Evolutionary conservation across 2,888 invertebrate genomes (phyloP).

Genomic region (Leptopterna dolabrata): DNA sequence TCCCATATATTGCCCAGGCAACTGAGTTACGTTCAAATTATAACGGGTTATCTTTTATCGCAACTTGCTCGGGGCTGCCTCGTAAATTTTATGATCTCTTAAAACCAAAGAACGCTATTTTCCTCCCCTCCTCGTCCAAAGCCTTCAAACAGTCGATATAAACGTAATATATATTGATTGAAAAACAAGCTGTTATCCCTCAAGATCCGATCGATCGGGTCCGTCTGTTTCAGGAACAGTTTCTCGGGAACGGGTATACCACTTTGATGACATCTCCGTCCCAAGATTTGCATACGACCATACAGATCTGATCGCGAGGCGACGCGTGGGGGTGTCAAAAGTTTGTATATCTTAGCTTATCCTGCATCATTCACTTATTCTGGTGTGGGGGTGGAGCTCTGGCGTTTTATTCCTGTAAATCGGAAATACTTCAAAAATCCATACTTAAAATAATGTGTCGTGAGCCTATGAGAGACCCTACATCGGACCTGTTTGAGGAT

Average conservation of each 20-base stretch:
- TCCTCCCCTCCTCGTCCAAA: neutral
- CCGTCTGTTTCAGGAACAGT: neutral
- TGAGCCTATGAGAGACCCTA: too few relatives aligned
- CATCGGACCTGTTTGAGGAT: too few relatives aligned
- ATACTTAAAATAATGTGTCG: too few relatives aligned
- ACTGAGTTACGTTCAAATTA: conserved; percentile 46
- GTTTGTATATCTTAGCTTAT: too few relatives aligned
- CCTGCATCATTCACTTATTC: too few relatives aligned
- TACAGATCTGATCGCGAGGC: neutral
- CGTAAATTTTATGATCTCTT: conserved; percentile 43
- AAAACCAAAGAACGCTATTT: conserved; percentile 1
- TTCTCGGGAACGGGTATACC: neutral
- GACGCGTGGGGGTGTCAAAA: too few relatives aligned
- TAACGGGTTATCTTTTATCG: conserved; percentile 51
- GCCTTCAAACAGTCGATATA: neutral
- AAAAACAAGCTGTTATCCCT: neutral
- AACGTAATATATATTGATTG: neutral
- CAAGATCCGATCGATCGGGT: conserved; percentile 17
- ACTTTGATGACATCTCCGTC: neutral
- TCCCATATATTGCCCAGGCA: conserved; percentile 40
- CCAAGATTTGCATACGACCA: neutral
- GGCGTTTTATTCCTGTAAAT: too few relatives aligned
- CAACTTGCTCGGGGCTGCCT: conserved; percentile 26
- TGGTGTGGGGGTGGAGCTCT: too few relatives aligned
- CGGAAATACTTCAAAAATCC: too few relatives aligned